phyloP scores from a whole-genome alignment of 92 coral and sea anemone species.

The Epizoanthus illoricatus region DNA sequence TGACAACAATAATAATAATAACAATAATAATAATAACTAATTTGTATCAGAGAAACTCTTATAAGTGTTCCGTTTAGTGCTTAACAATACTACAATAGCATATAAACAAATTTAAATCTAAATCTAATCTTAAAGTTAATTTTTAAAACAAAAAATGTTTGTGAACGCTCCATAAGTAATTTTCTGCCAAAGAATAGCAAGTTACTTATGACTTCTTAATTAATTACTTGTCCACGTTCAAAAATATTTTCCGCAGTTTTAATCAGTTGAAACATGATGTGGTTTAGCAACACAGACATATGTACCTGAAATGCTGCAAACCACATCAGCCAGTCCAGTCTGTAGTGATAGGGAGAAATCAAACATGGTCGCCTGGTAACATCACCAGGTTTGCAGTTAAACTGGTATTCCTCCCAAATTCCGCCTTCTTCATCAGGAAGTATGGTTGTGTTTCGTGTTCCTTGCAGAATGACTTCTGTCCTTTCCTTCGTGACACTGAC shows the following conservation, averaged over 20 bases:
- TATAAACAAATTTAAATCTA: neutral
- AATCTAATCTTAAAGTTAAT: neutral
- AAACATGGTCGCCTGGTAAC: slow-evolving; percentile 82
- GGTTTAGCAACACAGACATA: neutral
- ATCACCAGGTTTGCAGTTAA: slow-evolving; percentile 95
- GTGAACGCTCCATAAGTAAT: neutral
- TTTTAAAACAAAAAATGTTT: neutral
- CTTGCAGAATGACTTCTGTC: slow-evolving; percentile 96
- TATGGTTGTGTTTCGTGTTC: slow-evolving; percentile 80
- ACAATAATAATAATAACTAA: no score
- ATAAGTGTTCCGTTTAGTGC: neutral
- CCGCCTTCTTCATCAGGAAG: slow-evolving; percentile 82
- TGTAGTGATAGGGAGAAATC: slow-evolving; percentile 95
- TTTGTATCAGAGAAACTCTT: no score
- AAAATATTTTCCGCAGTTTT: no score
- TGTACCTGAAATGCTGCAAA: slow-evolving; percentile 99
- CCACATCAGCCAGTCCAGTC: slow-evolving; percentile 99
- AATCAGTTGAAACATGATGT: no score
- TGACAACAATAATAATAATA: no score
- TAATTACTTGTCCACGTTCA: no score
- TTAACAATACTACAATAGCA: no score
- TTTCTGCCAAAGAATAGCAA: neutral
- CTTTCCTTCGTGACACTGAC: slow-evolving; percentile 91
- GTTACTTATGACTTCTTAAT: neutral
- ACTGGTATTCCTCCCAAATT: slow-evolving; percentile 92